Conservation (phyloP, 2,113 vertebrate species). For the Neoarius graeffei region DNA sequence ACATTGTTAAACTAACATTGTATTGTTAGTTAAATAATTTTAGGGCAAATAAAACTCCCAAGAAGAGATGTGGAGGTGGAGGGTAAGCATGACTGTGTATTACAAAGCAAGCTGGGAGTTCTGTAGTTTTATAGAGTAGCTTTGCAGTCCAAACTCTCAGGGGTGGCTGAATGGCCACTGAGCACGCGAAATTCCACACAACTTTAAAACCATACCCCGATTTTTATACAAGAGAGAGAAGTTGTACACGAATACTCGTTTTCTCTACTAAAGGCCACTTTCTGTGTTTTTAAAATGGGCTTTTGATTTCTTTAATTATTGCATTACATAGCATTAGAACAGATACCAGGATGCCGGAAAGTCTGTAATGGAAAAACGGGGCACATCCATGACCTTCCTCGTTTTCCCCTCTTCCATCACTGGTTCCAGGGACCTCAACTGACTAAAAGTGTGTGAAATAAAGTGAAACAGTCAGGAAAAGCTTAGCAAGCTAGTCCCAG, state of each 20-base stretch:
- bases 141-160: constrained; percentile 1
- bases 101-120: constrained; percentile 33
- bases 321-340: constrained; percentile 53
- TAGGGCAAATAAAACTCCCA: not conserved
- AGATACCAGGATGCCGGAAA: constrained; percentile 18
- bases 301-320: constrained; percentile 53
- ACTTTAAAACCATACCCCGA: constrained; percentile 31
- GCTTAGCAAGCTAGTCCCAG: not conserved
- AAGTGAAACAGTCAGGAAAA: not conserved
- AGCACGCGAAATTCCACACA: constrained; percentile 16
- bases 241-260: constrained; percentile 33
- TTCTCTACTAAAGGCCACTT: constrained; percentile 58
- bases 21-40: not conserved
- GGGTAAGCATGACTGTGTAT: not conserved
- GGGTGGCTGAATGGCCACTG: constrained; percentile 35
- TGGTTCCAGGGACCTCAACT: constrained; percentile 1
- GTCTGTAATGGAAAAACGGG: constrained; percentile 15
- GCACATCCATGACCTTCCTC: not conserved
- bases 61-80: constrained; percentile 4
- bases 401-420: not conserved
- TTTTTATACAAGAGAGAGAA: constrained; percentile 8
- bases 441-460: not conserved
- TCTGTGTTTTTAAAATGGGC: constrained; percentile 40
- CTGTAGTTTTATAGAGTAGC: not conserved
- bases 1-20: not conserved